Evolutionary conservation across 1,140 invertebrate species (phyloP).

Genomic region (Platyscapa corneri): DNA sequence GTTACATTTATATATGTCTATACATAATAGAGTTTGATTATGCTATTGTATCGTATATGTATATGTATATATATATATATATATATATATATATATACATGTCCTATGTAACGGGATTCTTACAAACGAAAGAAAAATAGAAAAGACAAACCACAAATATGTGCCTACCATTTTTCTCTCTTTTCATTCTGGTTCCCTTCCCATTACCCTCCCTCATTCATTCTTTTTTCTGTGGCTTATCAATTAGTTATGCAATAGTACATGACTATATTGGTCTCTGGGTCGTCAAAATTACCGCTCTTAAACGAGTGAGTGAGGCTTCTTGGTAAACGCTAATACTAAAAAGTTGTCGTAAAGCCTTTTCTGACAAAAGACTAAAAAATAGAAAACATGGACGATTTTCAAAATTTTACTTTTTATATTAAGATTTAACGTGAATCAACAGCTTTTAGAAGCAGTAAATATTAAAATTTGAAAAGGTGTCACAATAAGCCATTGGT

Average conservation of each 20-base stretch:
- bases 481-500: too few species aligned
- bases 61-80: too few species aligned
- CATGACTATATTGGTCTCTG: conserved; percentile 59
- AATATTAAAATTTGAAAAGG: too few species aligned
- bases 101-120: conserved; percentile 18
- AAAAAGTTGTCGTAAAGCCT: background rate
- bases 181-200: background rate
- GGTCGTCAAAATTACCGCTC: conserved; percentile 47
- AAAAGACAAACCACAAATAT: conserved; percentile 3
- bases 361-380: background rate
- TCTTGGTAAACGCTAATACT: background rate
- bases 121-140: conserved; percentile 7
- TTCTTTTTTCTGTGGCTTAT: conserved; percentile 58
- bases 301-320: background rate
- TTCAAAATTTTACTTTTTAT: too few species aligned
- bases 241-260: conserved; percentile 58
- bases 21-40: too few species aligned
- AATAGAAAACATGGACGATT: background rate
- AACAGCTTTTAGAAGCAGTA: background rate
- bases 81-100: too few species aligned
- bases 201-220: background rate
- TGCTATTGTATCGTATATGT: background rate
- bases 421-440: too few species aligned
- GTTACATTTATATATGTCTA: too few species aligned
- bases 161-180: too few species aligned